Conservation (phyloP, 2,797 vertebrate species). For the Rhabdomys pumilio region DNA sequence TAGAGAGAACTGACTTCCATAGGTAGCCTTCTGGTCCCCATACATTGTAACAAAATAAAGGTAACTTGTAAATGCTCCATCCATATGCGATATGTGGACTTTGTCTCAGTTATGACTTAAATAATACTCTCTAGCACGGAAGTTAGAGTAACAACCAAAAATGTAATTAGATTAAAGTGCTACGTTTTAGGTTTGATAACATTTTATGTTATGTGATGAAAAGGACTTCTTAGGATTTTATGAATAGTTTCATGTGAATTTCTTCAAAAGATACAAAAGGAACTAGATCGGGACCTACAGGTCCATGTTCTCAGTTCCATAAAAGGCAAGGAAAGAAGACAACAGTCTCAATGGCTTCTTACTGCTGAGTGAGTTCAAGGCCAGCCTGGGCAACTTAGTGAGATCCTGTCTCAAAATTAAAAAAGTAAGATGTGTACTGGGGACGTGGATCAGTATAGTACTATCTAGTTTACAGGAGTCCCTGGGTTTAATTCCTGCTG, state of each 20-base stretch:
- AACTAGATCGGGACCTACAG: not conserved
- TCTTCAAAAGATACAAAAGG: slow-evolving; percentile 36
- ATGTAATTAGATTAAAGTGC: not conserved
- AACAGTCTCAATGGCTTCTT: not conserved
- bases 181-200: not conserved
- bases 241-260: slow-evolving; percentile 44
- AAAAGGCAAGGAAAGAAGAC: not conserved
- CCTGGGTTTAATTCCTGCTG: not conserved
- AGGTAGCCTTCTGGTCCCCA: not conserved
- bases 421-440: not conserved
- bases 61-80: not conserved
- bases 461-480: not conserved
- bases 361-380: not conserved
- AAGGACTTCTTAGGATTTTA: not conserved
- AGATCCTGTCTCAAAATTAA: not conserved
- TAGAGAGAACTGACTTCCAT: not conserved
- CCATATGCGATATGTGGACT: not conserved
- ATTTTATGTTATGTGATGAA: not conserved
- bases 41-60: not conserved
- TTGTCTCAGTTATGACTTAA: slow-evolving; percentile 45
- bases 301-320: not conserved
- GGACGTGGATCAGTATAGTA: not conserved
- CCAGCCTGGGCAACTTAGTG: not conserved
- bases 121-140: not conserved
- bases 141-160: slow-evolving; percentile 6